Evolutionary conservation across 2,888 invertebrate genomes (phyloP), one percentile per base, ranked within the genome.

Genomic region (Acanthosepion lycidas): DNA sequence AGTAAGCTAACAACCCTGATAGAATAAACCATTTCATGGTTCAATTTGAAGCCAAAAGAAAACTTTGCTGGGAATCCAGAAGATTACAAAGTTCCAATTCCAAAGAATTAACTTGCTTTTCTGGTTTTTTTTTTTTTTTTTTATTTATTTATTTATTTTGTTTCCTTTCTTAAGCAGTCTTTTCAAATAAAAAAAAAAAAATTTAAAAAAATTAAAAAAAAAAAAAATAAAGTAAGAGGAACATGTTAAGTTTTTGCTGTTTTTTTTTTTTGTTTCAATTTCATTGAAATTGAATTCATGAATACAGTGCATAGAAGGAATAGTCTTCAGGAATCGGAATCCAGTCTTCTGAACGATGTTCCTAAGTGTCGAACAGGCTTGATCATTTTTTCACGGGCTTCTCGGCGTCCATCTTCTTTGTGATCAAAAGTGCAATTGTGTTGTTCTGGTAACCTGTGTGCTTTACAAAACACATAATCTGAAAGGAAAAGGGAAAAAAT

Each of bases 301-400:
- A 93, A 93, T 78, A 78, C 48, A 94, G 64, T 94, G 64, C 55
- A 59, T 94, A 2, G 53, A n/a, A 94, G 64, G 42, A 64, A 94
- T 94, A 64, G 55, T 94, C 48, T 96, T 96, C 96, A 96, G 93
- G 96, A 96, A 95, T 96, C 96, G 15, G 96, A 96, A 95, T 96
- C 96, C 8, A 97, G 95, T 51, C 97, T 96, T 95, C 96, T 96
- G 95, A 96, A 97, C 59, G 96, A 96, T n/a, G 96, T 97, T 95
- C 97, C 97, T 94, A 97, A 96, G 95, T 97, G 97, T 95, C 97
- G 96, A 94, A 96, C 97, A 28, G 97, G 97, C 95, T 97, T 97
- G 94, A 97, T 96, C 97, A 97, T 97, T 95, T 97, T 97, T 94
- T 97, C 96, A 49, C 97, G 95, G 28, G 97, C 97, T 95, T 97